Evolutionary conservation across 2,113 vertebrate genomes (phyloP).

Genomic region (Tachysurus vachellii): DNA sequence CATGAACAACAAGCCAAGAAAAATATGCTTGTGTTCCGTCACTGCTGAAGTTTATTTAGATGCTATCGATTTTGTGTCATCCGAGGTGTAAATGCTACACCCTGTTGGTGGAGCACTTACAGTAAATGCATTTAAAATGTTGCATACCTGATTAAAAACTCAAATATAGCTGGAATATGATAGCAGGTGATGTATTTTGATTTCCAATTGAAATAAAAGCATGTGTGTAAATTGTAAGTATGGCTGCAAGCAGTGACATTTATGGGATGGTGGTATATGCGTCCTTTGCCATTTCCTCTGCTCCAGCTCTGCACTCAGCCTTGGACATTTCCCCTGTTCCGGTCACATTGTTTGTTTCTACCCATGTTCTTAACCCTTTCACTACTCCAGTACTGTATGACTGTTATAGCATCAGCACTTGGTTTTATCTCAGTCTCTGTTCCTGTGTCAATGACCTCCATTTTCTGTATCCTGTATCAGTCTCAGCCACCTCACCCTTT

Average conservation of each 20-base stretch:
- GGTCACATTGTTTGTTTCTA: background rate
- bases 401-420: too few relatives aligned
- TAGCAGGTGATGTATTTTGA: conserved; percentile 34
- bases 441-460: background rate
- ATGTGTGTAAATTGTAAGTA: conserved; percentile 30
- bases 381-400: background rate
- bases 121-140: conserved; percentile 48
- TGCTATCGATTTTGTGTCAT: conserved; percentile 52
- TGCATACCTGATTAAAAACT: conserved; percentile 49
- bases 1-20: conserved; percentile 43
- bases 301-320: background rate
- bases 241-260: conserved; percentile 24
- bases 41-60: conserved; percentile 49
- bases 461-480: background rate
- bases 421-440: background rate
- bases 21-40: conserved; percentile 44
- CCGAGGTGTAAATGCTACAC: conserved; percentile 25
- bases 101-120: conserved; percentile 43
- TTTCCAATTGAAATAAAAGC: conserved; percentile 53
- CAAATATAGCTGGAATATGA: background rate
- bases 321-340: background rate
- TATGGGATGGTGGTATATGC: conserved; percentile 11
- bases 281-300: background rate
- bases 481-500: background rate
- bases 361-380: background rate